These are phyloP conservation scores for Sisor rabdophorus DNA, from an alignment of 2,113 vertebrate species.

Conservation along the genomic window DNA sequence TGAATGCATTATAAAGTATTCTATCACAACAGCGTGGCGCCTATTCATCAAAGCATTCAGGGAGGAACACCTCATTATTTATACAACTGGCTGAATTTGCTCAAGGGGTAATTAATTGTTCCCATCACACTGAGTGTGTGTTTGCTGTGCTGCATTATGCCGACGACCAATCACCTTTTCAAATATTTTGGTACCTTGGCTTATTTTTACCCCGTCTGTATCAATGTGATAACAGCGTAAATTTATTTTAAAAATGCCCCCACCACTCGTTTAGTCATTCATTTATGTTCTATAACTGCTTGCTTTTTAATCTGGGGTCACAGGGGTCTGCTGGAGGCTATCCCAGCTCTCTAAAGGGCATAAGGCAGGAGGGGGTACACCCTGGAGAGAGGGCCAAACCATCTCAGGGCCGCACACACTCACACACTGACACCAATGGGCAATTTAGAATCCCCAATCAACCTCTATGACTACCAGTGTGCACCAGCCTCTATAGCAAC, in stretches of 20 bases:
- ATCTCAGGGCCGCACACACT: too few relatives aligned
- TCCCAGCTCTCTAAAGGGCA: too few relatives aligned
- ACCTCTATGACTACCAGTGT: too few relatives aligned
- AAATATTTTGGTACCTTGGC: neutral
- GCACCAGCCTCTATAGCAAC: too few relatives aligned
- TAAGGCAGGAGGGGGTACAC: too few relatives aligned
- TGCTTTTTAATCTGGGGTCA: too few relatives aligned
- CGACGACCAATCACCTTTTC: neutral
- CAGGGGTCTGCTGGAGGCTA: too few relatives aligned
- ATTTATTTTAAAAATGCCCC: neutral
- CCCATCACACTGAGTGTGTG: neutral
- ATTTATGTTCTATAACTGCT: too few relatives aligned
- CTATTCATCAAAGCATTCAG: neutral
- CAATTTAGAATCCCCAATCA: too few relatives aligned
- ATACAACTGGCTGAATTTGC: constrained; percentile 9
- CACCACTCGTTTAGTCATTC: too few relatives aligned
- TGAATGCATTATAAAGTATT: neutral
- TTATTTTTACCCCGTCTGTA: neutral
- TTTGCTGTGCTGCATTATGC: neutral
- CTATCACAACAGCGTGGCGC: neutral
- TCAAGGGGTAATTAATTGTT: constrained; percentile 25
- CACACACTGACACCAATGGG: too few relatives aligned
- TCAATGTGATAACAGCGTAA: neutral
- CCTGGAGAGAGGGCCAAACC: too few relatives aligned
- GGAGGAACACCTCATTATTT: constrained; percentile 9